Evolutionary conservation across 1,140 invertebrate genomes (phyloP), one percentile per base, ranked within the genome.

Genomic region (Trachymyrmex cornetzi): DNA sequence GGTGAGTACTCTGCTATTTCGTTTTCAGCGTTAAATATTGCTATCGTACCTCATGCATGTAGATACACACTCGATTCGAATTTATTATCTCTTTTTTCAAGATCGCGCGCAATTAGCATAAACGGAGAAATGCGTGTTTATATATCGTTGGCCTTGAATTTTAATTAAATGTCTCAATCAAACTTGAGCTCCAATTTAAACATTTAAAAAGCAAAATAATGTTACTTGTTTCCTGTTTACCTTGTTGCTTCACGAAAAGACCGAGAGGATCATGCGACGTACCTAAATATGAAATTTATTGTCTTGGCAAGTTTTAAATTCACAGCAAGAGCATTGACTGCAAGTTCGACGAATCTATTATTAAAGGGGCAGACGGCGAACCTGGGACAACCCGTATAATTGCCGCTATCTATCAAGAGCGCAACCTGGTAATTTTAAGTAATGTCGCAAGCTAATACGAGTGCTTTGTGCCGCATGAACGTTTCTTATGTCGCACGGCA

Each of bases 341-440:
- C 24, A 22, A 75, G 55, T 75, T 61, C 55, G 80, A 84, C 22
- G 55, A 75, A 84, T 84, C 80, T 75, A 84, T 84, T 84, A 84
- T 84, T 84, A 75, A 75, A 50, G 66, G 53, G 38, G 38, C 55
- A 61, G 55, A 22, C 44, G 7, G 67, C 79, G 27, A 48, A 82
- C 67, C 34, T 44, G 38, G 22, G 80, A 82, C 67, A 82, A 38
- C 50, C 80, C 67, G 38, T 72, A 82, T 75, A 84, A 84, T 84
- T 75, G 38, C 80, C 19, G 69, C 69, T 61, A 84, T 84, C 69
- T 84, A 84, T 84, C 69, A 75, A 30, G 80, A 84, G 55, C 67
- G 57, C 80, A 84, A 84, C 69, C 69, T 50, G 80, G 69, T 84
- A 84, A 84, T 84, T 84, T 84, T 74, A 64, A 84, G 80, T 75